Base-by-base conservation (phyloP, 2,113 vertebrate species). In the Trichomycterus rosablanca region DNA sequence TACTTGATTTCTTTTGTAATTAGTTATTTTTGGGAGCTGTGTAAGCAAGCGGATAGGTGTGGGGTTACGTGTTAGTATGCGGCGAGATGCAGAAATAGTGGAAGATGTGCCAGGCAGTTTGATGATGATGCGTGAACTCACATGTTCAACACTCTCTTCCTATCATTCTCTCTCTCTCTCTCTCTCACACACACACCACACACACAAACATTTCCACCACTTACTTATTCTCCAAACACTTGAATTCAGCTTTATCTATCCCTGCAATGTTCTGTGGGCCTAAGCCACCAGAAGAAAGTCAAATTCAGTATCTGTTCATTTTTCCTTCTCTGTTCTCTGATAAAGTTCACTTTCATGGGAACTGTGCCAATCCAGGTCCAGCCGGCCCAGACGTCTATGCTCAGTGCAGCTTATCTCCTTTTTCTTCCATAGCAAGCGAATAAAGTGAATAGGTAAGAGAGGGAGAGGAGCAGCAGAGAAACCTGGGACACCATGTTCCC, bases 101-200 rank as follows among this genome's bases (percentile, higher is more conserved):
- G 48, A 64, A 72, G 65, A 72, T 72, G 65, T 68, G 59, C 68
- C 54, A 72, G 39, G 20, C 59, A 19, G 59, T 68, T 68, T 67
- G 65, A 67, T 59, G 65, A 59, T 63, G 54, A 68, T 72, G 70
- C 68, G 65, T 72, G 59, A 72, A 72, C 65, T 24, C 59, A 54
- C n/a, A 24, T 54, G 42, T 49, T 63, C 58, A 66, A 18, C 16
- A 12, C n/a, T 19, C 19, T 14, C 18, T n/a, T 28, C 28, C 8
- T 26, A 34, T 20, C 49, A 32, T 16, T 32, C 12, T 58, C 24
- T 58, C 14, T 49, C 30, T 24, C 14, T 24, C n/a, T n/a, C n/a
- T n/a, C n/a, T n/a, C n/a, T n/a, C n/a, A n/a, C n/a, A n/a, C n/a
- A n/a, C n/a, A n/a, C n/a, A n/a, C n/a, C n/a, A n/a, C n/a, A n/a